A percentile compares a stretch with the other conserved stretches of the same genome.
Conservation (phyloP, 2,113 vertebrate species). For the Romanogobio albipinnatus region DNA sequence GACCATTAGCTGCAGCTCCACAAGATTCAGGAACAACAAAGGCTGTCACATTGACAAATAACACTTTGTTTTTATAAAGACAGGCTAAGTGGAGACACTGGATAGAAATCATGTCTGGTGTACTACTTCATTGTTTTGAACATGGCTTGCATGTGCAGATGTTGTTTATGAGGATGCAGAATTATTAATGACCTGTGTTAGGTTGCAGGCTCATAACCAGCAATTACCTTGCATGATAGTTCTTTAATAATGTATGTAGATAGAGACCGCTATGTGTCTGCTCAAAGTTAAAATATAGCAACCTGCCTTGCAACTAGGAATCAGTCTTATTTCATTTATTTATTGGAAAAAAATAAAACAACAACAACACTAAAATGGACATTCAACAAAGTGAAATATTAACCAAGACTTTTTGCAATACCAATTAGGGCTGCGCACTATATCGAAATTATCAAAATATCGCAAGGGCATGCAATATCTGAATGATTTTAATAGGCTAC, state of each 20-base stretch:
- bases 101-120: not conserved
- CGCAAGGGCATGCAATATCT: no score
- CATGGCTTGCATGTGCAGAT: not conserved
- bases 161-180: not conserved
- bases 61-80: not conserved
- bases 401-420: not conserved
- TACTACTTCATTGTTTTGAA: not conserved
- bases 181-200: slow-evolving; percentile 12
- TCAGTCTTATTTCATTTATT: not conserved
- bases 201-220: slow-evolving; percentile 1
- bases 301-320: not conserved
- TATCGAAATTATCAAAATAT: no score
- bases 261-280: not conserved
- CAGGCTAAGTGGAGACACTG: not conserved
- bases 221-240: not conserved
- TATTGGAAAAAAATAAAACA: not conserved
- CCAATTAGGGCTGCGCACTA: no score
- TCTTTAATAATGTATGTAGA: not conserved
- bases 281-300: not conserved
- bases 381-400: not conserved
- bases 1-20: not conserved
- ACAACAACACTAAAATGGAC: not conserved
- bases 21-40: not conserved
- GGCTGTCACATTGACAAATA: slow-evolving; percentile 3
- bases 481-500: no score